A percentile compares a stretch with the other conserved stretches of the same genome.
Evolutionary conservation across 2,113 vertebrate species (phyloP).

Genomic region (Amphilophus citrinellus): DNA sequence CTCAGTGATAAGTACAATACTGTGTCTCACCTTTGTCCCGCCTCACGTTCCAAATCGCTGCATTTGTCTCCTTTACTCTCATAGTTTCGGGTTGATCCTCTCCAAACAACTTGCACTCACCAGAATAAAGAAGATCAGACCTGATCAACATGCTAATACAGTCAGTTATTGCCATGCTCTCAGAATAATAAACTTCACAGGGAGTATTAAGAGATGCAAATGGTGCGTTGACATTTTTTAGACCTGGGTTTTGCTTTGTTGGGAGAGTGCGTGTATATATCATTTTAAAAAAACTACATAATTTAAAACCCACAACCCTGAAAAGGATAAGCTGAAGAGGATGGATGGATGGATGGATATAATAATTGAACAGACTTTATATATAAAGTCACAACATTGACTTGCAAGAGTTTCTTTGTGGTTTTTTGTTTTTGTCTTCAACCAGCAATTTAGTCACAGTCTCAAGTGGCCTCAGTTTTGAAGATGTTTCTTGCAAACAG

Average conservation of each 20-base stretch:
- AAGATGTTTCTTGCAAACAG: not conserved
- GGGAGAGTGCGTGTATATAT: not conserved
- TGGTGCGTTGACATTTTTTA: not conserved
- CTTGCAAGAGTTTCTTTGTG: not conserved
- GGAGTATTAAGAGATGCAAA: not conserved
- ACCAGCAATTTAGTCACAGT: not conserved
- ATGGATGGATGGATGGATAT: no score
- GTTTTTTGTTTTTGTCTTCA: not conserved
- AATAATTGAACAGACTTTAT: no score
- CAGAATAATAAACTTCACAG: not conserved
- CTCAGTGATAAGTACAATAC: not conserved
- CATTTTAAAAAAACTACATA: no score
- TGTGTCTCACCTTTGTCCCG: not conserved
- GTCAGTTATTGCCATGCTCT: not conserved
- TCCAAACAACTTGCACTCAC: not conserved
- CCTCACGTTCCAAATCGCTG: no score
- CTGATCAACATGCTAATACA: not conserved
- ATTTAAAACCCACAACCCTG: no score
- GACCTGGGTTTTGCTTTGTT: not conserved
- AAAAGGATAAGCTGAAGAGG: no score
- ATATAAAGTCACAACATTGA: no score
- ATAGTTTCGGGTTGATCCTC: no score
- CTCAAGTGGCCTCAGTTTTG: not conserved
- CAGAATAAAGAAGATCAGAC: not conserved
- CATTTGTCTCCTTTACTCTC: no score